A percentile compares a stretch with the other conserved stretches of the same genome.
Evolutionary conservation across 2,113 vertebrate genomes (phyloP).

Genomic region (Paramormyrops kingsleyae): DNA sequence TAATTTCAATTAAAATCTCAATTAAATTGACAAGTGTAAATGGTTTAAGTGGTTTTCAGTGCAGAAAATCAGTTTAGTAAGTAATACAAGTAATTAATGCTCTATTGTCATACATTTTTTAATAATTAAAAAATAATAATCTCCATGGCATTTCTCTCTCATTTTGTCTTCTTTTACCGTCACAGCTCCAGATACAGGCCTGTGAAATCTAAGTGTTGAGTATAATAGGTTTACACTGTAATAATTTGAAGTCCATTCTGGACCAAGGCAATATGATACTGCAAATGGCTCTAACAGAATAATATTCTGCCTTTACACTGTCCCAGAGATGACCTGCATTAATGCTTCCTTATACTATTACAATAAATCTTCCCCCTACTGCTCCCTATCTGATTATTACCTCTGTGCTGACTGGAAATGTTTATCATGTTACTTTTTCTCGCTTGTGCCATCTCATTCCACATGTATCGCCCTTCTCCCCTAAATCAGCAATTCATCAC

Average conservation of each 20-base stretch:
- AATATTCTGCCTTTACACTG: slow-evolving; percentile 17
- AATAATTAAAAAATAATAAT: neutral
- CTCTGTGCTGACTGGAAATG: slow-evolving; percentile 11
- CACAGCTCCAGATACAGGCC: neutral
- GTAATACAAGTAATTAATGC: neutral
- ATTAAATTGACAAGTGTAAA: neutral
- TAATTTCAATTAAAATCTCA: neutral
- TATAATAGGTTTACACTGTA: neutral
- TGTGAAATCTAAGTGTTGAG: neutral
- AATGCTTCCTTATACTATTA: neutral
- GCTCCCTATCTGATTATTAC: slow-evolving; percentile 18
- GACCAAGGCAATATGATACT: neutral
- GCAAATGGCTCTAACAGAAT: neutral
- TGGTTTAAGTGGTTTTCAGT: neutral
- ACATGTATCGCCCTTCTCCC: neutral
- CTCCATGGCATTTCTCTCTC: neutral
- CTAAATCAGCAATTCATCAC: slow-evolving; percentile 17
- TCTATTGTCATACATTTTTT: neutral
- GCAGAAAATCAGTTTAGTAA: neutral
- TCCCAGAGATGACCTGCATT: slow-evolving; percentile 9
- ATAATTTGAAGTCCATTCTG: neutral
- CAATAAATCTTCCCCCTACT: slow-evolving; percentile 16
- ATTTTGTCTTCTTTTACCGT: neutral
- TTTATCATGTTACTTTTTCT: slow-evolving; percentile 18
- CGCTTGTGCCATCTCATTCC: neutral